These are phyloP conservation scores for Lagenorhynchus albirostris DNA, from an alignment of 2,113 vertebrate species.

Conservation along the genomic window DNA sequence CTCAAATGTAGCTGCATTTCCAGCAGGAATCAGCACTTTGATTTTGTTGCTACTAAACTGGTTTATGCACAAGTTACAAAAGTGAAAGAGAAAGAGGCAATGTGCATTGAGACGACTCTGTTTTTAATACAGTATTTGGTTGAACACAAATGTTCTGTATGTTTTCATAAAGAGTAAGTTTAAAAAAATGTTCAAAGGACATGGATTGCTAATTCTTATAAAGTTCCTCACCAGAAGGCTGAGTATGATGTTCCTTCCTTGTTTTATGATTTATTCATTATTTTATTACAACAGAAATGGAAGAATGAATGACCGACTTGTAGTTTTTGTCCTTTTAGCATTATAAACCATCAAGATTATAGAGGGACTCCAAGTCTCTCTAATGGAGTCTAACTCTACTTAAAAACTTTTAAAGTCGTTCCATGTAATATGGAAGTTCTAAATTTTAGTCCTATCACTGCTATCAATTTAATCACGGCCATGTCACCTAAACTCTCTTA, in stretches of 20 bases:
- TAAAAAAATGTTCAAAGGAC: constrained; percentile 30
- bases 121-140: constrained; percentile 41
- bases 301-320: not conserved
- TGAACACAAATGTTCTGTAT: constrained; percentile 23
- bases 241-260: not conserved
- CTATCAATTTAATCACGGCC: not conserved
- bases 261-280: constrained; percentile 31
- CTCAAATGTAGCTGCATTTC: not conserved
- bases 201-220: constrained; percentile 4
- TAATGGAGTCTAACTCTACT: not conserved
- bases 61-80: constrained; percentile 43
- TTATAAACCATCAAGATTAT: not conserved
- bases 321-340: constrained; percentile 11
- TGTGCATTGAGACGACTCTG: not conserved
- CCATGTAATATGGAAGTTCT: not conserved
- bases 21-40: not conserved
- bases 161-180: constrained; percentile 26
- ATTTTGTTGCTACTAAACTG: constrained; percentile 54
- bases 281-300: constrained; percentile 18
- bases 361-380: not conserved
- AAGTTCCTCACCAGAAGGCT: not conserved
- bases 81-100: constrained; percentile 30
- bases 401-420: not conserved
- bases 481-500: not conserved
- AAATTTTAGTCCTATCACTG: not conserved